These are phyloP conservation scores for Chloroceryle inda DNA, from an alignment of 2,797 vertebrate genomes.

Conservation along the genomic window DNA sequence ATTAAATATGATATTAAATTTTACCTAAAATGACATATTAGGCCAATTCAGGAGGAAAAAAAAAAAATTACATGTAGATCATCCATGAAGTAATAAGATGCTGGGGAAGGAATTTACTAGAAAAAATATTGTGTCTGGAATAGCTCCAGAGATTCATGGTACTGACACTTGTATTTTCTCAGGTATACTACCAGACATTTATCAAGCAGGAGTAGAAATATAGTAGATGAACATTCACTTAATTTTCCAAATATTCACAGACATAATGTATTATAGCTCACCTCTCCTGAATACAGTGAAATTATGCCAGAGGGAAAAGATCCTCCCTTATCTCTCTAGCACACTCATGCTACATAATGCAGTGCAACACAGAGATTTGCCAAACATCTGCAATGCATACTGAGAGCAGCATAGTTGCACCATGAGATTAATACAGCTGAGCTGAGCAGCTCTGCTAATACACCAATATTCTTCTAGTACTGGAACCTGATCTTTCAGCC, in stretches of 20 bases:
- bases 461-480: background rate
- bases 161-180: background rate
- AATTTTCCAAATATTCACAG: background rate
- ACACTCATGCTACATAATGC: background rate
- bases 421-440: background rate
- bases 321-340: background rate
- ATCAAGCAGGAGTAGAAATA: background rate
- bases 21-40: background rate
- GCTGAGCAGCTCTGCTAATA: background rate
- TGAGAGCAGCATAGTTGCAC: background rate
- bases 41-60: background rate
- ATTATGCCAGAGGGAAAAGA: background rate
- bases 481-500: slow-evolving; percentile 4
- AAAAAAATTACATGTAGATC: background rate
- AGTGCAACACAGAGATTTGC: background rate
- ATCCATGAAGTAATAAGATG: background rate
- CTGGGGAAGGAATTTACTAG: background rate
- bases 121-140: background rate
- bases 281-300: background rate
- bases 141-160: background rate
- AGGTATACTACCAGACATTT: background rate
- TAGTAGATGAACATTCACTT: background rate
- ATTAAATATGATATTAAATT: background rate
- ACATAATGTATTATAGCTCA: background rate
- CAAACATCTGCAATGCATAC: background rate